Evolutionary conservation across 2,113 vertebrate genomes (phyloP).

Genomic region (Ahaetulla prasina): DNA sequence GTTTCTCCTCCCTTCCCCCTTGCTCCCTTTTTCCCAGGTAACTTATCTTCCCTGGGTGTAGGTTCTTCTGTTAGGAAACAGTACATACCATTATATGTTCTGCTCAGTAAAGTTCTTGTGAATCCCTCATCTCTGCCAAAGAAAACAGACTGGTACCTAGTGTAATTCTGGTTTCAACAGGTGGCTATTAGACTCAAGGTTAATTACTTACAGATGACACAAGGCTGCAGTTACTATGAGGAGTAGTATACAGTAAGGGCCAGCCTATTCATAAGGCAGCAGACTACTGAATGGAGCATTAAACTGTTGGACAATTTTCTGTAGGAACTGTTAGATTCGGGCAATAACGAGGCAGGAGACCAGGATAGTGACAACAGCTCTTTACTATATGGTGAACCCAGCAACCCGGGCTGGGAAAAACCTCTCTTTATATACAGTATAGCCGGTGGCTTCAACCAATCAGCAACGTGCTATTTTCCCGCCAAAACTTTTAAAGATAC

Average conservation of each 20-base stretch:
- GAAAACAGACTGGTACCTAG: constrained; percentile 27
- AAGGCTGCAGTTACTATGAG: neutral
- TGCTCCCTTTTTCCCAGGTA: neutral
- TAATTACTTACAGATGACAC: neutral
- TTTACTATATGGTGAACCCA: no score
- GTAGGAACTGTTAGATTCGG: no score
- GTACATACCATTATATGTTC: constrained; percentile 20
- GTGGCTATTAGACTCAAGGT: neutral
- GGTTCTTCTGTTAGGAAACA: neutral
- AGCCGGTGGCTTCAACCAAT: no score
- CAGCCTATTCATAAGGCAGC: neutral
- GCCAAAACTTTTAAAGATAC: no score
- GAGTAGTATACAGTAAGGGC: neutral
- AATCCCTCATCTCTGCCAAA: constrained; percentile 38
- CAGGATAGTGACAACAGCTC: no score
- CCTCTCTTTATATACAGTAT: no score
- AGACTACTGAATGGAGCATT: neutral
- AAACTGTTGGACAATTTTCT: neutral
- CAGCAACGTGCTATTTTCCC: no score
- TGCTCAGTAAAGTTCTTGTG: constrained; percentile 31
- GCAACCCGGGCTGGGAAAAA: no score
- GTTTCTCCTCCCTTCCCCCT: constrained; percentile 12
- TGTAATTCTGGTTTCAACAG: neutral
- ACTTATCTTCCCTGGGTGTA: constrained; percentile 21
- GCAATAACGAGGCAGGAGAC: no score